Percentiles rank a stretch among this genome's conserved stretches.
Conservation (phyloP, 2,888 invertebrate genomes). For the Stramonita haemastoma region DNA sequence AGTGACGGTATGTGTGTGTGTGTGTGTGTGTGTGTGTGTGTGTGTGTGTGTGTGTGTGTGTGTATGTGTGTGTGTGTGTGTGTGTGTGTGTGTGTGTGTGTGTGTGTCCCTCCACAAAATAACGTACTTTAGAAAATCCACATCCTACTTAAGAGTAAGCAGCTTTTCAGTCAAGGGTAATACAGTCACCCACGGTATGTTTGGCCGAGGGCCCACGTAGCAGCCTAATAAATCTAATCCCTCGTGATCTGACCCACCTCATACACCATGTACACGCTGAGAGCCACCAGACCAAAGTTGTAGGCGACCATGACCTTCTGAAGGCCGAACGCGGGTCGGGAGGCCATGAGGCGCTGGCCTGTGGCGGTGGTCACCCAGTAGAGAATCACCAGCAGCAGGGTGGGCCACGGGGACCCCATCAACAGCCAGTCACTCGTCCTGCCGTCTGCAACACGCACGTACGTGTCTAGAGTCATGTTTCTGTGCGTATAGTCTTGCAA, state of each 20-base stretch:
- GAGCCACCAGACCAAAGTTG: slow-evolving; percentile 66
- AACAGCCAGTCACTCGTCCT: slow-evolving; percentile 88
- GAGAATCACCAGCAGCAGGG: slow-evolving; percentile 56
- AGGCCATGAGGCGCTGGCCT: slow-evolving; percentile 70
- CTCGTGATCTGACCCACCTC: slow-evolving; percentile 51
- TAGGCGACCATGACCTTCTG: slow-evolving; percentile 69
- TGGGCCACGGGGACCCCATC: slow-evolving; percentile 68
- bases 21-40: slow-evolving; percentile 10
- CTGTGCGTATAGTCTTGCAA: no score
- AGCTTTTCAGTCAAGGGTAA: no score
- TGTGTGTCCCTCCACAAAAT: not conserved
- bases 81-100: not conserved
- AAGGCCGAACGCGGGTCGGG: slow-evolving; percentile 66
- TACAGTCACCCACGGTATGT: no score
- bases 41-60: not conserved
- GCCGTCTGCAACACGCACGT: slow-evolving; percentile 83
- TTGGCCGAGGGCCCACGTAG: no score
- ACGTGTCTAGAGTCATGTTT: not conserved
- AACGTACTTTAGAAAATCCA: no score
- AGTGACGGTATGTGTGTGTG: not conserved
- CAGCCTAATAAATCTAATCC: no score
- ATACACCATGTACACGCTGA: slow-evolving; percentile 62
- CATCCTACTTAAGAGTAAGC: no score
- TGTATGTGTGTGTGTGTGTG: not conserved
- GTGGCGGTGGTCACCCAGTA: slow-evolving; percentile 66